phyloP scores from a whole-genome alignment of 2,888 invertebrate genomes.

The Ichneumon xanthorius region DNA sequence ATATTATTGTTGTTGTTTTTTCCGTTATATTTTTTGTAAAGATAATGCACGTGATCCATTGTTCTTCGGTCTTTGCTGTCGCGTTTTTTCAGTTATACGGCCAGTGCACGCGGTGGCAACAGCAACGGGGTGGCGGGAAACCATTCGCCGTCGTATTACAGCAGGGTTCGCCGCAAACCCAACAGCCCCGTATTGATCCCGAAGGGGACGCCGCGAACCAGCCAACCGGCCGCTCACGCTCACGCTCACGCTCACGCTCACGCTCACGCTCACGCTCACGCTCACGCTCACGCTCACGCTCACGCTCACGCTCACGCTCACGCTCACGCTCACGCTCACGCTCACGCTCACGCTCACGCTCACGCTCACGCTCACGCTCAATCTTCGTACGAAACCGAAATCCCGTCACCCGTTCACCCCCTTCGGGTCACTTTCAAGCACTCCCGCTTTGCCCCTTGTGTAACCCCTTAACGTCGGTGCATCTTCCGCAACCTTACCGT shows the following conservation, averaged over 20 bases:
- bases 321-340: slow-evolving; percentile 64
- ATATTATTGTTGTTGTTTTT: background rate
- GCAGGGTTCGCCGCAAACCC: slow-evolving; percentile 72
- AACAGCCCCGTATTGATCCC: slow-evolving; percentile 81
- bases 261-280: slow-evolving; percentile 34
- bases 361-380: slow-evolving; percentile 72
- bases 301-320: slow-evolving; percentile 63
- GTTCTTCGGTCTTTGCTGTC: slow-evolving; percentile 40
- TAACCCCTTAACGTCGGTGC: slow-evolving; percentile 77
- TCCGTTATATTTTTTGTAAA: background rate
- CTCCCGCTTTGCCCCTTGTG: slow-evolving; percentile 4
- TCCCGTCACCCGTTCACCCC: slow-evolving; percentile 74
- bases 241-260: slow-evolving; percentile 75
- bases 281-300: slow-evolving; percentile 63
- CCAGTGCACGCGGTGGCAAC: slow-evolving; percentile 74
- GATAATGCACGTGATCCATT: slow-evolving; percentile 63
- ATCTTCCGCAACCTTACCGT: slow-evolving; percentile 70
- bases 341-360: slow-evolving; percentile 77
- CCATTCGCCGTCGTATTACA: slow-evolving; percentile 78
- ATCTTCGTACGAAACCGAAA: slow-evolving; percentile 81
- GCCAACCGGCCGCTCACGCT: slow-evolving; percentile 41
- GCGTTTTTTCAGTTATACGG: slow-evolving; percentile 67
- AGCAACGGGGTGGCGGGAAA: slow-evolving; percentile 64
- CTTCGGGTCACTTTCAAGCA: slow-evolving; percentile 10
- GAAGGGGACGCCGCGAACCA: slow-evolving; percentile 74